phyloP scores from a whole-genome alignment of 2,797 vertebrate genomes.

The Brachymystax lenok region DNA sequence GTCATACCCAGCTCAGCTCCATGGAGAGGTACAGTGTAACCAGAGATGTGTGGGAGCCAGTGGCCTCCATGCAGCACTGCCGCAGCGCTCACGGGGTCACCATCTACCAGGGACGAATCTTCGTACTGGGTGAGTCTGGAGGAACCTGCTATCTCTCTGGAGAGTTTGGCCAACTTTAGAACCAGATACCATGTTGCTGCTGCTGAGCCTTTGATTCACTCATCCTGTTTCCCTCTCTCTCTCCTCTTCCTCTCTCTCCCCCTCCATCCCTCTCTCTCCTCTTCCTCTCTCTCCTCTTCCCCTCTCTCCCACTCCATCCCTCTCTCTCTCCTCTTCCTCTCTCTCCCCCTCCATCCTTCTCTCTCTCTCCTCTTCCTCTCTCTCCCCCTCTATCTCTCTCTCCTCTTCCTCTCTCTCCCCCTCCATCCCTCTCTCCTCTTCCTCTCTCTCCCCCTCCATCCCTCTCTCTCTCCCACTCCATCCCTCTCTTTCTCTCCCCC shows the following conservation, averaged over 20 bases:
- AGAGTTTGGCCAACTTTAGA: too few relatives aligned
- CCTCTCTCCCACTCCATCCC: neutral
- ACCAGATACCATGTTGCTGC: neutral
- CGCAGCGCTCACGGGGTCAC: conserved; percentile 80
- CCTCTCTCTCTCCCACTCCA: neutral
- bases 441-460: neutral
- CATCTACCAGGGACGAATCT: conserved; percentile 74
- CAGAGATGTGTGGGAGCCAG: conserved; percentile 74
- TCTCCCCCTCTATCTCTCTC: too few relatives aligned
- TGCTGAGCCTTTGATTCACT: neutral
- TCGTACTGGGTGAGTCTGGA: conserved; percentile 73
- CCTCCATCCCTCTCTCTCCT: neutral
- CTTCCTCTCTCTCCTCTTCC: neutral
- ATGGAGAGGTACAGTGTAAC: conserved; percentile 77
- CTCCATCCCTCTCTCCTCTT: neutral
- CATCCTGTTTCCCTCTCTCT: neutral
- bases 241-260: too few relatives aligned
- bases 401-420: too few relatives aligned
- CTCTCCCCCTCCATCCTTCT: too few relatives aligned
- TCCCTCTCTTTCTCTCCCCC: neutral
- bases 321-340: too few relatives aligned
- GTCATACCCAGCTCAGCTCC: conserved; percentile 72
- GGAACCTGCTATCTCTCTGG: neutral
- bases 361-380: neutral
- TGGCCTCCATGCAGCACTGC: conserved; percentile 75